Evolutionary conservation across 2,888 invertebrate genomes (phyloP).

Genomic region (Caenorhabditis sp.): DNA sequence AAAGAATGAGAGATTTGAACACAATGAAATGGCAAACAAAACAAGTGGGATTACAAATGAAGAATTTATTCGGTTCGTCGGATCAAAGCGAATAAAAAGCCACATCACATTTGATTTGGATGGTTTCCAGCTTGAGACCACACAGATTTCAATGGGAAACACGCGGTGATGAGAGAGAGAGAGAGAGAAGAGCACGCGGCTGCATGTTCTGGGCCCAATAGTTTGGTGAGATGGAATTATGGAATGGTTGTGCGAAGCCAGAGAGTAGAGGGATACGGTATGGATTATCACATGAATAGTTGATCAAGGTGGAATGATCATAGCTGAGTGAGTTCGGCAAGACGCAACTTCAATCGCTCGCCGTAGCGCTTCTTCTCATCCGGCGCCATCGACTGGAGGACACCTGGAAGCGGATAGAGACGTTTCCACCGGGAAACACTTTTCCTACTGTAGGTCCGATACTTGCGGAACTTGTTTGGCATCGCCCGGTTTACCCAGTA

Average conservation of each 20-base stretch:
- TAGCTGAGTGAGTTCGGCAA: conserved; percentile 33
- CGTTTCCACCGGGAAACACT: conserved; percentile 38
- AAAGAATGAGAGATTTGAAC: neutral
- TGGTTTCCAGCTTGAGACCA: conserved; percentile 29
- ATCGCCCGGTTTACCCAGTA: conserved; percentile 60
- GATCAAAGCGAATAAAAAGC: conserved; percentile 23
- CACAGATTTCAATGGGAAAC: conserved; percentile 22
- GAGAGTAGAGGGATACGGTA: conserved; percentile 4
- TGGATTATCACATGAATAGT: conserved; percentile 9
- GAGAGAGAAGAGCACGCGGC: conserved; percentile 20
- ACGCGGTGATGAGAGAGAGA: conserved; percentile 20
- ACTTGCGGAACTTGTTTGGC: conserved; percentile 59
- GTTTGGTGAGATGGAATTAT: conserved; percentile 13
- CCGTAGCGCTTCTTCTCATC: conserved; percentile 50
- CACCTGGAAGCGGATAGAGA: conserved; percentile 46
- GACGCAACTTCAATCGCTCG: conserved; percentile 37
- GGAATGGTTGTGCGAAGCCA: neutral
- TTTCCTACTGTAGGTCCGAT: conserved; percentile 59
- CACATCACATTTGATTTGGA: conserved; percentile 38
- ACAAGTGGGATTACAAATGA: conserved; percentile 7
- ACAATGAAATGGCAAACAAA: neutral
- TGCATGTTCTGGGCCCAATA: no score
- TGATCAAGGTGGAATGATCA: no score
- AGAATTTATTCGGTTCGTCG: conserved; percentile 48
- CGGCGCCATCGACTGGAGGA: conserved; percentile 53